A percentile compares a stretch with the other conserved stretches of the same genome.
phyloP scores from a whole-genome alignment of 2,888 invertebrate species.

The Peribatodes rhomboidaria region DNA sequence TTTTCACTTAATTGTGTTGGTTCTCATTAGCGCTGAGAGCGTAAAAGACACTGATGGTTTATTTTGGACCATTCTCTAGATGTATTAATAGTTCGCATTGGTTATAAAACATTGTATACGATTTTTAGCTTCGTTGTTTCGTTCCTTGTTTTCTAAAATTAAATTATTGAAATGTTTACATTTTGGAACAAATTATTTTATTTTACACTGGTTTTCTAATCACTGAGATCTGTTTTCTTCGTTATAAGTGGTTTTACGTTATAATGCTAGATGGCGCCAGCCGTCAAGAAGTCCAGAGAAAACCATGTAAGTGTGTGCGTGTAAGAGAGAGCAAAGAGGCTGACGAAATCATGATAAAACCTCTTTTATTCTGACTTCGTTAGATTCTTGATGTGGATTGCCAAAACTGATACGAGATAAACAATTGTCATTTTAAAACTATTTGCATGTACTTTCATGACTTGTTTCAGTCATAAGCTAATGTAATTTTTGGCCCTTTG shows the following conservation, averaged over 20 bases:
- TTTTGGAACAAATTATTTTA: too few relatives aligned
- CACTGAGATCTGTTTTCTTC: background rate
- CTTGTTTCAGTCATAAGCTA: conserved; percentile 46
- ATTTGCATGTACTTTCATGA: background rate
- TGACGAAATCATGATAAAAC: conserved; percentile 27
- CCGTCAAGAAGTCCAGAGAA: background rate
- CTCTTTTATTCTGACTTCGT: conserved; percentile 2
- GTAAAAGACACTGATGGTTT: too few relatives aligned
- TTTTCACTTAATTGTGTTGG: too few relatives aligned
- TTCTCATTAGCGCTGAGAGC: too few relatives aligned
- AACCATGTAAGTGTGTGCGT: background rate
- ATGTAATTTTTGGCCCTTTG: conserved; percentile 64
- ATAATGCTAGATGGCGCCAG: conserved; percentile 15
- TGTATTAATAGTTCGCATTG: too few relatives aligned
- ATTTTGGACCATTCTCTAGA: too few relatives aligned
- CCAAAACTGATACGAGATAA: conserved; percentile 6
- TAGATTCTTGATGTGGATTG: background rate
- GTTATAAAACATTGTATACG: too few relatives aligned
- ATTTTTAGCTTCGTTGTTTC: too few relatives aligned
- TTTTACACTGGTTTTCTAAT: background rate
- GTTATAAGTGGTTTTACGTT: too few relatives aligned
- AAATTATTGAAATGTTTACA: too few relatives aligned
- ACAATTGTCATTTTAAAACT: conserved; percentile 14
- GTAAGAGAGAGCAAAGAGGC: background rate
- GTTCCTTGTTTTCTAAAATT: background rate